These are phyloP conservation scores for Nipponacmea schrenckii DNA, from an alignment of 2,888 invertebrate genomes.

Conservation along the genomic window DNA sequence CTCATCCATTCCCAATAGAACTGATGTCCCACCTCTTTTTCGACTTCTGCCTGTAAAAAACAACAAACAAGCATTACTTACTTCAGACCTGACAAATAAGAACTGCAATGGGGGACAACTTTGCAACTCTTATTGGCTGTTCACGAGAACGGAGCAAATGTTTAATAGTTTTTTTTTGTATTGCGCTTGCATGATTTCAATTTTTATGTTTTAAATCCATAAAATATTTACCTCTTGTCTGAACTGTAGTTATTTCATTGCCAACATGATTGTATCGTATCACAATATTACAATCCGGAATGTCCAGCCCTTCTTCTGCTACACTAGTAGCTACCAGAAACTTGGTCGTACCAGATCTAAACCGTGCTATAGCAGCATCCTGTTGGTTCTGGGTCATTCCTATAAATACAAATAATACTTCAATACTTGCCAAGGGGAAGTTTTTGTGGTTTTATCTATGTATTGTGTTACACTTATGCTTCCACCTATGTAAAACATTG, in stretches of 20 bases:
- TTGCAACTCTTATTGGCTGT: too few species aligned
- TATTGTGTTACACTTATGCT: too few species aligned
- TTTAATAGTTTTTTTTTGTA: too few species aligned
- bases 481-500: too few species aligned
- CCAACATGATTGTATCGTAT: slow-evolving; percentile 51
- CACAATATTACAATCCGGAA: slow-evolving; percentile 50
- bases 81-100: neutral
- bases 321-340: slow-evolving; percentile 48
- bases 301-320: slow-evolving; percentile 53
- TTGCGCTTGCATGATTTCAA: too few species aligned
- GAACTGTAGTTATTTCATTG: slow-evolving; percentile 49
- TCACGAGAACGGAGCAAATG: too few species aligned
- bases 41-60: slow-evolving; percentile 32
- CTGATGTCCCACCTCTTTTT: slow-evolving; percentile 31
- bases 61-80: neutral
- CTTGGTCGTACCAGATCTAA: slow-evolving; percentile 30
- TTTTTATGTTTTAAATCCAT: too few species aligned
- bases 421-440: too few species aligned
- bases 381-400: slow-evolving; percentile 34
- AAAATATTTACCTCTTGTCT: slow-evolving; percentile 34
- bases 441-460: too few species aligned
- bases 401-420: slow-evolving; percentile 10
- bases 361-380: slow-evolving; percentile 27
- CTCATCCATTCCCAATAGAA: slow-evolving; percentile 31
- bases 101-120: too few species aligned